These are phyloP conservation scores for Balaeniceps rex DNA, from an alignment of 2,113 vertebrate species.

Conservation along the genomic window DNA sequence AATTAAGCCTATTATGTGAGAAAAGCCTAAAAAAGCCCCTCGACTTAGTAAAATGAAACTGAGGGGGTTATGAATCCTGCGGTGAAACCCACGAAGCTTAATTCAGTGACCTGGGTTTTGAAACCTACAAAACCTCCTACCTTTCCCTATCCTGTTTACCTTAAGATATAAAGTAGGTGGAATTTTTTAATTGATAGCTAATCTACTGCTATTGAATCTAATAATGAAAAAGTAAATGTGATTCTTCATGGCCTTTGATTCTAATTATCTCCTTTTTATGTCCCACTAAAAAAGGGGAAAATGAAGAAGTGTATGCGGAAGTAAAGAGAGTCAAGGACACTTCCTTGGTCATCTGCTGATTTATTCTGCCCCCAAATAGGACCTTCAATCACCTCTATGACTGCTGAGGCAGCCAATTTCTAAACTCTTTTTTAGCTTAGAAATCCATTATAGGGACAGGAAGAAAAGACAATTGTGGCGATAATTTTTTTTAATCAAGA, in stretches of 20 bases:
- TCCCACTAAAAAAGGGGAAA: not conserved
- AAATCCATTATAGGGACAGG: not conserved
- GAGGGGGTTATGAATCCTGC: not conserved
- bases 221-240: not conserved
- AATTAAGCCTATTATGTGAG: not conserved
- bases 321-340: not conserved
- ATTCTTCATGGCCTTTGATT: not conserved
- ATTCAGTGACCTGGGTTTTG: not conserved
- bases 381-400: not conserved
- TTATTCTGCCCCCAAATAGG: not conserved
- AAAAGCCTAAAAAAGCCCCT: not conserved
- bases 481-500: not conserved
- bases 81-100: not conserved
- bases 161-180: not conserved
- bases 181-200: not conserved
- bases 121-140: not conserved
- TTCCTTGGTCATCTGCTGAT: not conserved
- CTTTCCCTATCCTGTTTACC: not conserved
- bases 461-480: not conserved
- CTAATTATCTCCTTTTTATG: not conserved
- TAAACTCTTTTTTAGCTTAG: not conserved
- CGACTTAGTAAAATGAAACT: not conserved
- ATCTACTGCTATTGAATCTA: not conserved
- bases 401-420: constrained; percentile 22
- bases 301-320: not conserved